Base-by-base conservation (phyloP, 2,113 vertebrate species). In the Aldabrachelys gigantea region DNA sequence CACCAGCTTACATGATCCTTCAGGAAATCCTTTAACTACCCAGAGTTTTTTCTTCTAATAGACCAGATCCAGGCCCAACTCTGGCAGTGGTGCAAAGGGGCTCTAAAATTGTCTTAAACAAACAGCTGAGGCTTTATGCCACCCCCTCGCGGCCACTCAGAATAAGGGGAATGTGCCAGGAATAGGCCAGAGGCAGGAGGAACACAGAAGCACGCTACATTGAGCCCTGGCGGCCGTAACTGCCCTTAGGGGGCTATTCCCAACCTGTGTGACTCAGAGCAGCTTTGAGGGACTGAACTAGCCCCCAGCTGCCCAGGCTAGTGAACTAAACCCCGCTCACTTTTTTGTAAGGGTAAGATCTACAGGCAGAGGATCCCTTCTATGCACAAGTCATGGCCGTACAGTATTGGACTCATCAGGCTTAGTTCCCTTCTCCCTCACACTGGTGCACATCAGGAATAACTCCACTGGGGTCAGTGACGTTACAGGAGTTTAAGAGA, bases 11-110 rank as follows among this genome's bases (percentile, higher is more conserved):
- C 47, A 49, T 49, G 47, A 49, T 49, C 47, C 47, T 49, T 49
- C 10, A 49, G 47, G 47, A 49, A 49, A 49, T 49, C 47, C 47
- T 49, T 49, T 49, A 49, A 49, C 47, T 49, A 49, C 47, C 47
- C 47, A 10, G 47, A 49, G 47, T 49, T 49, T 49, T 49, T 49
- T 49, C 47, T 49, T 49, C 35, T 75, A 50, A 52, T 11, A 90
- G 9, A 41, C 4, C 1, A 1, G 17, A 12, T 75, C 21, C 0
- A 3, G 65, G 86, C 4, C 41, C 7, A 3, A 5, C 21, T 38
- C 38, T 1, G 10, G 22, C 44, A 8, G 82, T 93, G 78, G n/a
- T 17, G 72, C 50, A 50, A 81, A 87, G 82, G 31, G 11, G 6
- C 10, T 84, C 25, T 27, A 56, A 22, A 14, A 19, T 87, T 86